Evolutionary conservation across 2,888 invertebrate species (phyloP), one percentile per base, ranked within the genome.

Genomic region (Frankliniella fusca): DNA sequence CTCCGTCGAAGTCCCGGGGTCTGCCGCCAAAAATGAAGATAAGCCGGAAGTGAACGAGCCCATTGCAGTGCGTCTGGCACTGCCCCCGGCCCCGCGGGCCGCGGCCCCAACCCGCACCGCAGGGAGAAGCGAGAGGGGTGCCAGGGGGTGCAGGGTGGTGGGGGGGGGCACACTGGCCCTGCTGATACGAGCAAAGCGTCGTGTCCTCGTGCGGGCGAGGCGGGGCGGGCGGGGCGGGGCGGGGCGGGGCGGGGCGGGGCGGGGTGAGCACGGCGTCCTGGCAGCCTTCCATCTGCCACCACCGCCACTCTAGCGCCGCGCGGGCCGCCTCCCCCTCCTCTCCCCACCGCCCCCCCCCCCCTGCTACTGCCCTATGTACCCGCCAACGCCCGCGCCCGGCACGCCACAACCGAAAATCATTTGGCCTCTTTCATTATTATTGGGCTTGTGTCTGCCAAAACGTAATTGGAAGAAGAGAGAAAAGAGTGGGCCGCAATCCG

Each of bases 381-480:
- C 54, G 18, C 54, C 54, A 3, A 54, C 54, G 38, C 38, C 38
- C 15, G 61, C 18, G 1, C 20, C 20, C 70, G 2, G 70, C 27
- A 12, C 70, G 70, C 70, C 70, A 76, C 27, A 76, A 76, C 70
- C 12, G 70, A 76, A 76, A 76, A 76, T 76, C 70, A 76, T 76
- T 76, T 76, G 70, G 70, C 8, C 70, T n/a, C 23, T 76, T 76
- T 76, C 70, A 76, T 76, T 76, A 76, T 76, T 76, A 76, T 76
- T 76, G 70, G 70, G 70, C 70, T 76, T 23, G 70, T 76, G 70
- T 76, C 70, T 76, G 70, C 70, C 70, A 76, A 76, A 76, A 76
- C 27, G 70, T 76, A 76, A 76, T 76, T 76, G 70, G 70, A 76
- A 76, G 70, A 54, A 54, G 54, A 54, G 54, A 38, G 70, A 27